Base-by-base conservation (phyloP, 2,888 invertebrate genomes). In the Apodemia zela region DNA sequence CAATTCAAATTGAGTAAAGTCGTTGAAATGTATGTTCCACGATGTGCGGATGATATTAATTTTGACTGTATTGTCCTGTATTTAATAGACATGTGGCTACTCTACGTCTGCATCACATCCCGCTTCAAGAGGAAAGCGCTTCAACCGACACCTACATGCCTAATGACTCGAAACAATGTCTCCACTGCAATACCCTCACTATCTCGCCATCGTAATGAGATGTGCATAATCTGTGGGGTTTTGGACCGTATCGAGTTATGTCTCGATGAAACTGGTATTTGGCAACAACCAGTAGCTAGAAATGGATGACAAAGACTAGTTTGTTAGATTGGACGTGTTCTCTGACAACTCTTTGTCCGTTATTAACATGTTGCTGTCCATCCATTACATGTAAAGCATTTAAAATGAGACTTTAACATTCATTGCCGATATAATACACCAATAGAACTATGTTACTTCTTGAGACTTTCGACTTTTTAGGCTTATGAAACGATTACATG, bases 101-200 rank as follows among this genome's bases (percentile, higher is more conserved):
- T 15, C 54, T 54, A 54, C 4, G 54, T 54, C 54, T 25, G 25
- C 71, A 73, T 70, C 74, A 71, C 68, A 71, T 54, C 25, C 77
- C 78, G 75, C 76, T n/a, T 45, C 45, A 76, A 82, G 82, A 80
- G 81, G 82, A 80, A 80, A 81, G 75, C 74, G 72, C 75, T 71
- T 68, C 67, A 72, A 71, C 73, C 70, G 72, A 74, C 78, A 76
- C 79, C 75, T 77, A 80, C 79, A 82, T 76, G 78, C 72, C 73
- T 80, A 84, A 84, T 83, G 81, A 78, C 76, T 79, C 71, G 78
- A 75, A 79, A 78, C 78, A 77, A 76, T 75, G 74, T 74, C 72
- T 74, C 72, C 71, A 70, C 66, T 38, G 65, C 45, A 63, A 58
- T 63, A 67, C 71, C 67, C 71, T 70, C 65, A 74, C 68, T 73